These are phyloP conservation scores for Drosophila prostipennis DNA, from an alignment of 2,888 invertebrate genomes.

Conservation along the genomic window DNA sequence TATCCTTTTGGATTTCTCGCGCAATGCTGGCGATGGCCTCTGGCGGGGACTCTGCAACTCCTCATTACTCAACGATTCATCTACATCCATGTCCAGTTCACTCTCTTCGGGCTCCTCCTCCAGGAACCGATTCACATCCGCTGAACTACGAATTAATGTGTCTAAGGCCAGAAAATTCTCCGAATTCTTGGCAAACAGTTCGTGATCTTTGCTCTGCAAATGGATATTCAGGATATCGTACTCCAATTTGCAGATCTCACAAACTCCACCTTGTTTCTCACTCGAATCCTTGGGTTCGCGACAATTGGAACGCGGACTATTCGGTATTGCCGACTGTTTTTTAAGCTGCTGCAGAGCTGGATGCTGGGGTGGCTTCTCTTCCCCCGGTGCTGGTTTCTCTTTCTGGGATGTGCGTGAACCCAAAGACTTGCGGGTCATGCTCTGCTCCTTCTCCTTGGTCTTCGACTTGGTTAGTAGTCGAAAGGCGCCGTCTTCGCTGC, in stretches of 20 bases:
- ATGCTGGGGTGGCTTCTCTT: slow-evolving; percentile 32
- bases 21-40: slow-evolving; percentile 74
- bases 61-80: slow-evolving; percentile 40
- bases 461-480: slow-evolving; percentile 57
- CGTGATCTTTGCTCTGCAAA: slow-evolving; percentile 90
- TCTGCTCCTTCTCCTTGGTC: slow-evolving; percentile 55
- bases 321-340: slow-evolving; percentile 27
- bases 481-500: slow-evolving; percentile 82
- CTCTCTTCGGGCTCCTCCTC: slow-evolving; percentile 85
- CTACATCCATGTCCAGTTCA: slow-evolving; percentile 53
- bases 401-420: slow-evolving; percentile 80
- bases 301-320: slow-evolving; percentile 57
- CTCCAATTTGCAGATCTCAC: slow-evolving; percentile 92
- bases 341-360: slow-evolving; percentile 31
- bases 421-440: slow-evolving; percentile 82
- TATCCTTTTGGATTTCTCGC: slow-evolving; percentile 80
- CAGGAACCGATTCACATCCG: slow-evolving; percentile 89
- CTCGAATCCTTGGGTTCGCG: slow-evolving; percentile 75
- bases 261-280: slow-evolving; percentile 87
- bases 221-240: slow-evolving; percentile 90
- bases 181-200: slow-evolving; percentile 89
- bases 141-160: slow-evolving; percentile 88
- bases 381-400: slow-evolving; percentile 45
- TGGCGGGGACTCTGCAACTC: slow-evolving; percentile 38
- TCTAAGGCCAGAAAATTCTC: slow-evolving; percentile 91